phyloP scores from a whole-genome alignment of 1,140 invertebrate species.

The Oreohelix idahoensis region DNA sequence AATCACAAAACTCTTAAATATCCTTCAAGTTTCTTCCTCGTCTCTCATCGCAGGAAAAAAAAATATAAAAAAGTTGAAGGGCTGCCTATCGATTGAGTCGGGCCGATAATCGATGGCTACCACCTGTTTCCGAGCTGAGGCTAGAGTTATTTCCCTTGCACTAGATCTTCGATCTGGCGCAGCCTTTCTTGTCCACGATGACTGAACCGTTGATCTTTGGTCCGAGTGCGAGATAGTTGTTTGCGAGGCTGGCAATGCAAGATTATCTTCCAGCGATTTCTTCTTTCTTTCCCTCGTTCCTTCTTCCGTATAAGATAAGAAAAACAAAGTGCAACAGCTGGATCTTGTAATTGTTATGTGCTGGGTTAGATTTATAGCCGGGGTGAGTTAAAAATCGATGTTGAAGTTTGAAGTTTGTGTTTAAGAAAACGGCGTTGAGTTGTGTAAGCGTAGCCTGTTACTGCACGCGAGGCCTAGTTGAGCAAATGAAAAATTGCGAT shows the following conservation, averaged over 20 bases:
- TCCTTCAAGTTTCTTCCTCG: background rate
- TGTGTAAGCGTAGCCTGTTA: no score
- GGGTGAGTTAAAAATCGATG: background rate
- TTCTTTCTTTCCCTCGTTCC: background rate
- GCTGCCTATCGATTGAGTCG: background rate
- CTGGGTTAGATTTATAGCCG: background rate
- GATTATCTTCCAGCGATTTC: background rate
- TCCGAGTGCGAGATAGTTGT: background rate
- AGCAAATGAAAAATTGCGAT: no score
- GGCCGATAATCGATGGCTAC: slow-evolving; percentile 34
- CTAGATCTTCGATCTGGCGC: slow-evolving; percentile 11
- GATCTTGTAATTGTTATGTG: background rate
- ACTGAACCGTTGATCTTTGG: background rate
- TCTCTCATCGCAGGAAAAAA: background rate
- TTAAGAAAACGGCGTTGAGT: no score
- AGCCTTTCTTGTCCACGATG: background rate
- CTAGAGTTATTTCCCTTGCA: slow-evolving; percentile 31
- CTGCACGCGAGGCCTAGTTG: no score
- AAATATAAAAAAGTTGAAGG: background rate
- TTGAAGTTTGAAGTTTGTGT: background rate
- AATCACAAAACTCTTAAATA: slow-evolving; percentile 8
- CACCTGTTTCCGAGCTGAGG: slow-evolving; percentile 28
- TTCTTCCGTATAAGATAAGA: background rate
- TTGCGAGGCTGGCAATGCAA: background rate
- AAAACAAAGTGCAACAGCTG: background rate